Evolutionary conservation across 2,797 vertebrate genomes (phyloP).

Genomic region (Choloepus didactylus): DNA sequence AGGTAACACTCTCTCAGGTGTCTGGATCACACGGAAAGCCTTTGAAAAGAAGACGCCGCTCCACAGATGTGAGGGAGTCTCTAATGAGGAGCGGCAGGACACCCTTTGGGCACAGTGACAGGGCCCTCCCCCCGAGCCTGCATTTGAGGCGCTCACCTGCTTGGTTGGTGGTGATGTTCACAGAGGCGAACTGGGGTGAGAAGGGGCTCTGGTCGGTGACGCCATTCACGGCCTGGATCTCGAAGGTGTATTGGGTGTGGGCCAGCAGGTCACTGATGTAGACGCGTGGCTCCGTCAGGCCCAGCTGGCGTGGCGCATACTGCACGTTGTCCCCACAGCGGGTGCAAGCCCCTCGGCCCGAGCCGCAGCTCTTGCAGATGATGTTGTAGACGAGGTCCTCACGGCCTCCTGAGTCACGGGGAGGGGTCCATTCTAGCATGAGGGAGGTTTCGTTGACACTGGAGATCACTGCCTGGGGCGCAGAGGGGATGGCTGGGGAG

Average conservation of each 20-base stretch:
- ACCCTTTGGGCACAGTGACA: too few relatives aligned
- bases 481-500: slow-evolving; percentile 92
- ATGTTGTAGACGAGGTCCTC: slow-evolving; percentile 97
- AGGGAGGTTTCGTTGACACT: slow-evolving; percentile 97
- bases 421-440: slow-evolving; percentile 93
- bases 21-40: background rate
- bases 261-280: slow-evolving; percentile 96
- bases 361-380: slow-evolving; percentile 97
- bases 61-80: background rate
- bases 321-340: slow-evolving; percentile 97
- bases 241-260: slow-evolving; percentile 97
- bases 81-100: accelerated
- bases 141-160: slow-evolving; percentile 91
- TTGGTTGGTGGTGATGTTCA: slow-evolving; percentile 99
- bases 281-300: slow-evolving; percentile 91
- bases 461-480: slow-evolving; percentile 94
- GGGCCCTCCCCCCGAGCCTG: accelerated
- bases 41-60: background rate
- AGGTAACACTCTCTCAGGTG: background rate
- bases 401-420: slow-evolving; percentile 92
- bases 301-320: slow-evolving; percentile 95
- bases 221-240: slow-evolving; percentile 96
- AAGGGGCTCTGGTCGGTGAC: slow-evolving; percentile 97
- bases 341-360: slow-evolving; percentile 92
- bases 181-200: slow-evolving; percentile 93